Evolutionary conservation across 2,113 vertebrate genomes (phyloP), one percentile per base, ranked within the genome.

Genomic region (Xiphias gladius): DNA sequence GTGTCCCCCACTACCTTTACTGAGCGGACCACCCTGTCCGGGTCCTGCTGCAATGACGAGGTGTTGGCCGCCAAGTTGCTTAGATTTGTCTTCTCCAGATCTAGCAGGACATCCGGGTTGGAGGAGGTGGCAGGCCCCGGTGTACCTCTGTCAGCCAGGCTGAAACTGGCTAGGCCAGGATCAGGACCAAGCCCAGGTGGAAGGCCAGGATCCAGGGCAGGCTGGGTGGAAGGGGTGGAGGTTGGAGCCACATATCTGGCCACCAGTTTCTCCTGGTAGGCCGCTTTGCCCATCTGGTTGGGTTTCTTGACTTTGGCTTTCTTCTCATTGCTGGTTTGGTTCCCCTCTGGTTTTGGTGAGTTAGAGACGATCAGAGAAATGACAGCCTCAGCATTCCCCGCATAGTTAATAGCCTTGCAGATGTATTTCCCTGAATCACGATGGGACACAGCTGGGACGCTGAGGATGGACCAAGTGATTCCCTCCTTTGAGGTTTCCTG

Each of bases 1-100:
- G 96, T 98, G 91, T 98, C 97, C 46, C 97, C 98, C 35, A 99
- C 95, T 69, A 98, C 98, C 86, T 97, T 97, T 30, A 99, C 97
- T 0, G 97, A 96, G 81, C 95, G 96, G 30, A 99, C 97, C 12
- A 96, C 87, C 26, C 89, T 79, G 50, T 96, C 94, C 0, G 94
- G 94, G 76, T 97, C 96, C 89, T 96, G 95, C 86, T 96, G 96
- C 22, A 90, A 83, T 0, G 94, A 94, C 0, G 96, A 95, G 0
- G 95, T 93, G 83, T 96, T 98, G 20, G 95, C 94, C 9, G 96
- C 90, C 20, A 97, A 89, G 78, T 96, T 96, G 89, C 94, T 94
- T 22, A 96, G 84, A 50, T 96, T 93, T 80, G 93, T 93, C 41
- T 94, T 95, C 79, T 95, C 94, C 79, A 91, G 86, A 76, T 96